Evolutionary conservation across 2,888 invertebrate species (phyloP).

Genomic region (Pollenia griseotomentosa): DNA sequence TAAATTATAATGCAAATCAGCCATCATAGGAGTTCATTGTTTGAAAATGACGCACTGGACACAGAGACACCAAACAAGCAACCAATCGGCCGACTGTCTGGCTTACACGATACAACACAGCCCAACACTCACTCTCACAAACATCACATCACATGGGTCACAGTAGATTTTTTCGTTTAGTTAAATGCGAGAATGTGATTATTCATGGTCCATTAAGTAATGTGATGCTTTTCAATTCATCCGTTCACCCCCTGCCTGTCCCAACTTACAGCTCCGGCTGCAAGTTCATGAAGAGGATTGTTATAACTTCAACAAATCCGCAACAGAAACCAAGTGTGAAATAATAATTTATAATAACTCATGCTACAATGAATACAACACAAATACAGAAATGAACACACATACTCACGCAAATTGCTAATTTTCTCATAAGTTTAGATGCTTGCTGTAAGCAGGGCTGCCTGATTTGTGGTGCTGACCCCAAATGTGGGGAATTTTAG

Average conservation of each 20-base stretch:
- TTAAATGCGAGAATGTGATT: constrained; percentile 31
- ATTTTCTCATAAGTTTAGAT: background rate
- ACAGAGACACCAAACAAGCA: constrained; percentile 6
- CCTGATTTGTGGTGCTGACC: too few relatives aligned
- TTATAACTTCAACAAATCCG: constrained; percentile 40
- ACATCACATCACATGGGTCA: background rate
- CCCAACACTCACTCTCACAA: too few relatives aligned
- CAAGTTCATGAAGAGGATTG: constrained; percentile 11
- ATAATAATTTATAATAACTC: constrained; percentile 48
- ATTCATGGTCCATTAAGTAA: constrained; percentile 47
- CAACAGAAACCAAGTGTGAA: constrained; percentile 51
- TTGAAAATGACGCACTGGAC: constrained; percentile 9
- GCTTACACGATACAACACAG: background rate
- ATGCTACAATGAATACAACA: background rate
- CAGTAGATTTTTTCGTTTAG: constrained; percentile 16
- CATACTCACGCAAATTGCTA: background rate
- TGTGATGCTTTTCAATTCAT: constrained; percentile 8
- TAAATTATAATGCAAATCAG: constrained; percentile 22
- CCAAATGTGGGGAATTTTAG: too few relatives aligned
- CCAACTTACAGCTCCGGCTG: background rate
- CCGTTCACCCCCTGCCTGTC: background rate
- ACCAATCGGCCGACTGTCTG: background rate
- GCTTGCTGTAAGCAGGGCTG: too few relatives aligned
- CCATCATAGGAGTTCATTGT: constrained; percentile 3
- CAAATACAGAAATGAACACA: background rate